A percentile compares a stretch with the other conserved stretches of the same genome.
These are phyloP conservation scores for Rhabdornis inornatus DNA, from an alignment of 2,113 vertebrate species.

Conservation along the genomic window DNA sequence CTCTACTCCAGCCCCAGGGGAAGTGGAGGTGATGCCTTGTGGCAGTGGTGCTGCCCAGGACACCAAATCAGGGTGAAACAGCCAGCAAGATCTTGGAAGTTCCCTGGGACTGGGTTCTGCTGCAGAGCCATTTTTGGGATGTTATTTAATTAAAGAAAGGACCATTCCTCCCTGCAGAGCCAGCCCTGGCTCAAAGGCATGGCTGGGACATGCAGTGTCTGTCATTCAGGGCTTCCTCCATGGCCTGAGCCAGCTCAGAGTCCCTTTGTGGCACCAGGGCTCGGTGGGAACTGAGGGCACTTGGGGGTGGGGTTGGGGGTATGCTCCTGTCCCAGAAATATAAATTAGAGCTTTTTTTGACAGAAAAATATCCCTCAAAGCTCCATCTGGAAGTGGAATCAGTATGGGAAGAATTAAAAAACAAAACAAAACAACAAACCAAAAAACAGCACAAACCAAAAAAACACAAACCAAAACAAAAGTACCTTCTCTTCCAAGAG, in stretches of 20 bases:
- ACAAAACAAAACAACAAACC: background rate
- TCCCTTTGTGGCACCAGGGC: background rate
- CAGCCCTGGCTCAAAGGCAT: background rate
- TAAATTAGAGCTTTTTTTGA: background rate
- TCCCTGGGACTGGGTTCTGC: background rate
- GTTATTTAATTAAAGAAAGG: background rate
- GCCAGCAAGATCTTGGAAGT: background rate
- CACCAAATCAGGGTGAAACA: background rate
- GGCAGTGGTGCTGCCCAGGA: background rate
- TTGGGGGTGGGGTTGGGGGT: accelerated
- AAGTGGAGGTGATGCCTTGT: background rate
- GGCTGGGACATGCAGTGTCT: background rate
- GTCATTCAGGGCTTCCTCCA: background rate
- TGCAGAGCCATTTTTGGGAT: background rate
- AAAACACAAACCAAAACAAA: background rate
- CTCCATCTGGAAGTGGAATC: background rate
- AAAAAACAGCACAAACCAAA: background rate
- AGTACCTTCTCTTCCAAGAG: background rate
- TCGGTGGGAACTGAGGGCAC: accelerated
- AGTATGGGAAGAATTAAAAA: background rate
- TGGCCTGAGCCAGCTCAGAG: background rate
- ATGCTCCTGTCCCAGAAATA: accelerated
- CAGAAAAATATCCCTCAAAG: background rate
- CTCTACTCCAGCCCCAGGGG: accelerated
- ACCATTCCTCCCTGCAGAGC: background rate